Conservation (phyloP, 2,888 invertebrate genomes). For the Pammene aurita region DNA sequence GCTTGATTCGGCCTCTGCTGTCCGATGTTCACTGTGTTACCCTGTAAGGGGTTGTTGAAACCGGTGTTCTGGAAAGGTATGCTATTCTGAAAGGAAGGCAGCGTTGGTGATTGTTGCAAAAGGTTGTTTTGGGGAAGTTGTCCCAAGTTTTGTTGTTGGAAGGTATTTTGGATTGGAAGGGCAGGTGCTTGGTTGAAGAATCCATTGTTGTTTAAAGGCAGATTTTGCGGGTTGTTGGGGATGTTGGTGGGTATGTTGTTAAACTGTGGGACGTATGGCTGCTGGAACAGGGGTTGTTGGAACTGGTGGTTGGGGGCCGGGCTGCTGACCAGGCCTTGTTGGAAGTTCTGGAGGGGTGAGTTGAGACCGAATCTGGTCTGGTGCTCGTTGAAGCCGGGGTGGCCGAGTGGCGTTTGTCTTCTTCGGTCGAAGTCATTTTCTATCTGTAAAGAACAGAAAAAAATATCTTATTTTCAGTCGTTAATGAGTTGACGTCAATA, state of each 20-base stretch:
- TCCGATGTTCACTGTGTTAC: conserved; percentile 60
- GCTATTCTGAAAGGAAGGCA: conserved; percentile 67
- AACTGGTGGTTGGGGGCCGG: conserved; percentile 59
- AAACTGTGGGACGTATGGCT: conserved; percentile 72
- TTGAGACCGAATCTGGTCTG: conserved; percentile 76
- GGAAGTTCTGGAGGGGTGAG: conserved; percentile 74
- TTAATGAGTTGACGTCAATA: no score
- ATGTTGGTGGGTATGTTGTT: conserved; percentile 58
- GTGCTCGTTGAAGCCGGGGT: conserved; percentile 74
- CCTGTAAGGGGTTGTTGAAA: conserved; percentile 62
- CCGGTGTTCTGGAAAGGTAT: conserved; percentile 59
- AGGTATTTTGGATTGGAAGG: conserved; percentile 60
- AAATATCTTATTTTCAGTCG: no score
- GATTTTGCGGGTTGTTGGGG: conserved; percentile 54
- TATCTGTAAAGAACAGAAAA: conserved; percentile 67
- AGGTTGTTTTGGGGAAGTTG: conserved; percentile 60
- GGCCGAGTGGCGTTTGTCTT: conserved; percentile 70
- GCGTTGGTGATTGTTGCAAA: conserved; percentile 66
- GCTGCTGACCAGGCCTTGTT: conserved; percentile 61
- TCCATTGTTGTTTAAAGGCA: conserved; percentile 56
- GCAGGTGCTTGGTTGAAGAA: conserved; percentile 63
- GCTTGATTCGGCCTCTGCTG: conserved; percentile 72
- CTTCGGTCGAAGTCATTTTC: conserved; percentile 80
- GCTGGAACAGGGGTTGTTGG: conserved; percentile 63
- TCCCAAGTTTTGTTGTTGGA: conserved; percentile 60